Conservation (phyloP, 2,113 vertebrate species). For the Ceratotherium simum region DNA sequence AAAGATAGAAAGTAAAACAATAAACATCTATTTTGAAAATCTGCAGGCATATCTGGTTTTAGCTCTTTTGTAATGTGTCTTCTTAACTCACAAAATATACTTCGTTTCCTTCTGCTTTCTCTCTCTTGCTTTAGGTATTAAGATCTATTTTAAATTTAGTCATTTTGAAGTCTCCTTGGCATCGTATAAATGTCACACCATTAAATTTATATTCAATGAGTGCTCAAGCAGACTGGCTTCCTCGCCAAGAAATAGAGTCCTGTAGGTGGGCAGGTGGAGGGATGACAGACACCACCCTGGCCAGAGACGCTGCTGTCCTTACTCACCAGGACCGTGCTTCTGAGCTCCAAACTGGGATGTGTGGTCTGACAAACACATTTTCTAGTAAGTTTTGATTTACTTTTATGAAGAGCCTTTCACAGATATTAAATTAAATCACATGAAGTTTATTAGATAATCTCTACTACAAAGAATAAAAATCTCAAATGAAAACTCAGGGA, state of each 20-base stretch:
- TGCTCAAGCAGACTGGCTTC: slow-evolving; percentile 35
- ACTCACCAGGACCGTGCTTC: not conserved
- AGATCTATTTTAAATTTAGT: slow-evolving; percentile 73
- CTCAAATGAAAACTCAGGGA: slow-evolving; percentile 7
- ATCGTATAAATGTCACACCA: slow-evolving; percentile 54
- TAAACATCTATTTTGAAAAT: not conserved
- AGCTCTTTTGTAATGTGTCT: not conserved
- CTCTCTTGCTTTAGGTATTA: slow-evolving; percentile 68
- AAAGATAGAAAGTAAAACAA: not conserved
- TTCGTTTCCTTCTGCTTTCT: slow-evolving; percentile 40
- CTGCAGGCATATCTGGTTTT: slow-evolving; percentile 13
- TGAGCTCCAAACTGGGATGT: slow-evolving; percentile 47
- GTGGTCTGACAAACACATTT: slow-evolving; percentile 63
- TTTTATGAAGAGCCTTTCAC: slow-evolving; percentile 53
- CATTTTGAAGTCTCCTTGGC: slow-evolving; percentile 73
- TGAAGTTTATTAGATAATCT: slow-evolving; percentile 21
- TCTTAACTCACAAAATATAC: slow-evolving; percentile 5
- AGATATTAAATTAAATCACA: slow-evolving; percentile 59
- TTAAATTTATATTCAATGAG: slow-evolving; percentile 64
- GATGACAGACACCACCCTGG: not conserved
- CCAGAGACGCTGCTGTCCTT: not conserved
- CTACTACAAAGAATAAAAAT: slow-evolving; percentile 24
- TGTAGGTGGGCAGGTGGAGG: not conserved
- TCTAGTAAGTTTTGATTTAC: slow-evolving; percentile 21
- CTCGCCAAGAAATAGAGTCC: slow-evolving; percentile 15